These are phyloP conservation scores for Eristalis tenax DNA, from an alignment of 2,888 invertebrate genomes.

Conservation along the genomic window DNA sequence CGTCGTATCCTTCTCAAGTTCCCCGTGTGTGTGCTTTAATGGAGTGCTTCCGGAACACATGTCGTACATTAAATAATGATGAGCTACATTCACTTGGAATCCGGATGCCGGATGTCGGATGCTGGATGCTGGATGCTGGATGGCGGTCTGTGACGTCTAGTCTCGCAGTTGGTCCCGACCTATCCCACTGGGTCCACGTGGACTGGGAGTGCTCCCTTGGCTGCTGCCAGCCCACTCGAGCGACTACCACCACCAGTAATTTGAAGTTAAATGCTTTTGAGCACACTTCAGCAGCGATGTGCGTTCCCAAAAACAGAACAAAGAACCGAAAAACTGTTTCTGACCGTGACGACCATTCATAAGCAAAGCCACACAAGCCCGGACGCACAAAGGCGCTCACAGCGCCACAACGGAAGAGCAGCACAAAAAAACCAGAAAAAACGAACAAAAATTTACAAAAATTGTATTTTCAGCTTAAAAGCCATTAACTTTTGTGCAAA, in stretches of 20 bases:
- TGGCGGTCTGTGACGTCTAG: background rate
- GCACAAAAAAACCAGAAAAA: constrained; percentile 1
- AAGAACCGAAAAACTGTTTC: background rate
- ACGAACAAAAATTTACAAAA: constrained; percentile 26
- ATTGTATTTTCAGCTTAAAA: constrained; percentile 59
- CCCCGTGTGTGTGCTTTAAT: constrained; percentile 19
- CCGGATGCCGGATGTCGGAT: background rate
- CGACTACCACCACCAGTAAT: background rate
- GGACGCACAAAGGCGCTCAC: constrained; percentile 23
- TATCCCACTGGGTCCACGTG: background rate
- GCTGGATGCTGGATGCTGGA: background rate
- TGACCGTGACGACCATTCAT: constrained; percentile 48
- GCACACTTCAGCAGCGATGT: background rate
- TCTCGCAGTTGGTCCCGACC: background rate
- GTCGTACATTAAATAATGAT: constrained; percentile 30
- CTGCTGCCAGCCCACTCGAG: background rate
- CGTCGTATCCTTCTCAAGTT: background rate
- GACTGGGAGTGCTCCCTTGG: background rate
- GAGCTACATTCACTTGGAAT: constrained; percentile 2
- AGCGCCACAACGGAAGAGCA: constrained; percentile 12
- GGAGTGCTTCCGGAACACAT: constrained; percentile 40
- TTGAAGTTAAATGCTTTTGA: background rate
- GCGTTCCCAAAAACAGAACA: constrained; percentile 1
- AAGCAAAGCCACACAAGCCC: background rate
- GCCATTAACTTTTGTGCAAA: constrained; percentile 70